Base-by-base conservation (phyloP, 2,797 vertebrate genomes). In the Momotus momota region DNA sequence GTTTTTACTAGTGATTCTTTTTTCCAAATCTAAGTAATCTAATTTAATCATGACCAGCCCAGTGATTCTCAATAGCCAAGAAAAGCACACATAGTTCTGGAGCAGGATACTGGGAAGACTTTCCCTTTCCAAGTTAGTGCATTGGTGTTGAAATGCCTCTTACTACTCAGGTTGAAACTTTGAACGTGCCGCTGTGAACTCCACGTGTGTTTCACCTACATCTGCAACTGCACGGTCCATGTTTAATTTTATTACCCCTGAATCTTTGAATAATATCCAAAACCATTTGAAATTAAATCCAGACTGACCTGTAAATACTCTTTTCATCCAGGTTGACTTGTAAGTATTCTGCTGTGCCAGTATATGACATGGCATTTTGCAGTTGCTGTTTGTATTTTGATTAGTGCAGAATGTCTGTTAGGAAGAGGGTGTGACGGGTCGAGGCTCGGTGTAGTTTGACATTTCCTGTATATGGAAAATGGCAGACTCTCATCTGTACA, bases 81-180 rank as follows among this genome's bases (percentile, higher is more conserved):
- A 58, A 49, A 41, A 70, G 41, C 23, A 9, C 1, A 2, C 0
- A 0, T 20, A 23, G 45, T 19, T 48, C 73, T 54, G 40, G 45
- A 58, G 58, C 61, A 54, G 61, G 55, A 13, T 51, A 6, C 55
- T n/a, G 74, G 54, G 45, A 58, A n/a, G 33, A 29, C 35, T 43
- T 54, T 29, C 43, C 33, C 57, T 70, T 64, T 40, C 40, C 31
- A 6, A 17, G 57, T 27, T 1, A 0, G 31, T 35, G 25, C 6
- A 0, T 15, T 61, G 57, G 9, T 2, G 1, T 64, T 48, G 10
- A 18, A 11, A 18, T 10, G 10, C 40, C 57, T 38, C 45, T 48
- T 54, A 17, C 22, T 2, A 0, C 33, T 26, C 15, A 26, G 2
- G 4, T 6, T 19, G 73, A 31, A 52, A 18, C 58, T 45, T 51